These are phyloP conservation scores for Eupithecia inturbata DNA, from an alignment of 2,888 invertebrate species.

Conservation along the genomic window DNA sequence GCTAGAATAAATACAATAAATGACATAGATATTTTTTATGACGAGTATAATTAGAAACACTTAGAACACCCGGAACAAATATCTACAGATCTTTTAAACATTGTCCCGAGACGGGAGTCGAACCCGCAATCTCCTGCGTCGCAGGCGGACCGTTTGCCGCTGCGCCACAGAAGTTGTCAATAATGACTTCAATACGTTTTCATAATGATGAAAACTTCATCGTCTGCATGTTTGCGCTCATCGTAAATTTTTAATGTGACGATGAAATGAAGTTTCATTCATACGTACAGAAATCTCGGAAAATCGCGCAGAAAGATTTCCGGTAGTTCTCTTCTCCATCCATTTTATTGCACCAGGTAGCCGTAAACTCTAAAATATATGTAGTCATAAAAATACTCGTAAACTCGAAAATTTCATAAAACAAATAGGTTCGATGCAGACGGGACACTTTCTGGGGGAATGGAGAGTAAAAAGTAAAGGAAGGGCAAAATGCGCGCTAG, in stretches of 20 bases:
- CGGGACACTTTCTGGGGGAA: not conserved
- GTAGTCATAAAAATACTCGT: slow-evolving; percentile 65
- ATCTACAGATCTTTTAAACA: too few species aligned
- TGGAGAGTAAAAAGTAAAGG: too few species aligned
- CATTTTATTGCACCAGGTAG: slow-evolving; percentile 57
- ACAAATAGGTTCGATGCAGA: slow-evolving; percentile 50
- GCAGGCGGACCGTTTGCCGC: too few species aligned
- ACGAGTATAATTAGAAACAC: too few species aligned
- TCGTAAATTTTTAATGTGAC: slow-evolving; percentile 1
- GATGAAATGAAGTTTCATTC: slow-evolving; percentile 1
- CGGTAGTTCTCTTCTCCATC: slow-evolving; percentile 48
- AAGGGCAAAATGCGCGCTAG: too few species aligned
- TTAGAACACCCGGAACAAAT: too few species aligned
- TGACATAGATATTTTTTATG: too few species aligned
- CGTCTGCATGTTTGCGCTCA: not conserved
- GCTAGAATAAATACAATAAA: too few species aligned
- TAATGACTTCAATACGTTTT: not conserved
- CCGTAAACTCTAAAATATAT: slow-evolving; percentile 68
- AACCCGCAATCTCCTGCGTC: too few species aligned
- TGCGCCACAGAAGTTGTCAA: too few species aligned
- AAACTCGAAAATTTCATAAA: slow-evolving; percentile 65
- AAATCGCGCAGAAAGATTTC: slow-evolving; percentile 45
- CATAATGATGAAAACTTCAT: slow-evolving; percentile 6
- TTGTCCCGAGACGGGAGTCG: too few species aligned
- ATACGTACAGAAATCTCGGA: slow-evolving; percentile 24